Conservation (phyloP, 2,888 invertebrate genomes). For the Gastrophysa polygoni region DNA sequence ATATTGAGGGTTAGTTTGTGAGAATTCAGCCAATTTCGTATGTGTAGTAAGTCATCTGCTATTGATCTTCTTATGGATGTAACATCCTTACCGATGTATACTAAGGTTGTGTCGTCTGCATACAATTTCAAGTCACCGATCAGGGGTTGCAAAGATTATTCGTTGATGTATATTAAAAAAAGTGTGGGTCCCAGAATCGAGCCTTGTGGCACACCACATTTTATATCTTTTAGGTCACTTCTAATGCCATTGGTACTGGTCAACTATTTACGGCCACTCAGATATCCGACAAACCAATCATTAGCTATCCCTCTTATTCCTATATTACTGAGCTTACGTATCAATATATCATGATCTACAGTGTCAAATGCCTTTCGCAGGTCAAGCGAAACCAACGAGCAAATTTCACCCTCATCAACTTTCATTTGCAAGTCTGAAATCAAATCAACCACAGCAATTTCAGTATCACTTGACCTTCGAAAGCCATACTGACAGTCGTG, state of each 20-base stretch:
- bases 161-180: not conserved
- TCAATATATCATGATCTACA: not conserved
- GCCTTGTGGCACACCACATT: not conserved
- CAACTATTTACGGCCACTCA: not conserved
- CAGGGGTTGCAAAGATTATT: not conserved
- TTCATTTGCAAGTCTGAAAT: not conserved
- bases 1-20: not conserved
- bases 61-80: not conserved
- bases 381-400: constrained; percentile 2
- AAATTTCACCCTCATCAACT: not conserved
- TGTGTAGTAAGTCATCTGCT: not conserved
- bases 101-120: not conserved
- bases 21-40: not conserved
- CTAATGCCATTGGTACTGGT: not conserved
- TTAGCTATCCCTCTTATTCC: not conserved
- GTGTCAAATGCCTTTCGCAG: not conserved
- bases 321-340: not conserved
- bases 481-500: not conserved
- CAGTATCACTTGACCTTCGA: constrained; percentile 2
- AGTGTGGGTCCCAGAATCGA: not conserved
- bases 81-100: not conserved
- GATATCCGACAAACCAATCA: not conserved
- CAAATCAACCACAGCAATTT: not conserved
- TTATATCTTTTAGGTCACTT: not conserved
- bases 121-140: not conserved